Evolutionary conservation across 2,113 vertebrate species (phyloP), one percentile per base, ranked within the genome.

Genomic region (Diphyllodes magnificus): DNA sequence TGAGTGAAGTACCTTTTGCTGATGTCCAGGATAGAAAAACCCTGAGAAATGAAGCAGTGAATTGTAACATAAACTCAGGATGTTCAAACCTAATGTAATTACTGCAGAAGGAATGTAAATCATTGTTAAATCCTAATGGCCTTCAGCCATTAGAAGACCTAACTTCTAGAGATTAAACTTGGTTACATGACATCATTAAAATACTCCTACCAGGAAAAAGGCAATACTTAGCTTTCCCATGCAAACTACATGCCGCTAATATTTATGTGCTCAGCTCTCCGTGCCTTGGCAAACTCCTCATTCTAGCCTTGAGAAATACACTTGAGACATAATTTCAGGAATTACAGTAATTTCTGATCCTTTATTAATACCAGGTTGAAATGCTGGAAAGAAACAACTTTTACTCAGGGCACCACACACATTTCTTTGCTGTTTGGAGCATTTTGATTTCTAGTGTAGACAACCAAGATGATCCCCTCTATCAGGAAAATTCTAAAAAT

Each of bases 401-500:
- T 77, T 11, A 40, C 7, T 53, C 9, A 53, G 10, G 4, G 7
- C 3, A 77, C 2, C 1, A 10, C 13, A 40, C 4, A 35, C 10
- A 57, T 68, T 91, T 82, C 24, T 40, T 61, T 85, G 8, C 25
- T 53, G 11, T 27, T 21, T 77, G 21, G 7, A 73, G 9, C 7
- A 45, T 70, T 75, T 47, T 59, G 3, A 23, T 63, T 88, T 82
- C 49, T 82, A 28, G 4, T 30, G 9, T 15, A 70, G 23, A 15
- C 13, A 64, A 57, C 11, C 1, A 73, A 71, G 12, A 42, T 31
- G 11, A 59, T 1, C 1, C 1, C 3, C 2, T 40, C 39, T 17
- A 21, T 24, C 14, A 86, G 39, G 30, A 82, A 63, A 76, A 31
- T 63, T 71, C 19, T 30, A 45, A 60, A 28, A 60, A 28, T 3